A percentile compares a stretch with the other conserved stretches of the same genome.
Evolutionary conservation across 2,888 invertebrate species (phyloP).

Genomic region (Drosophila colorata): DNA sequence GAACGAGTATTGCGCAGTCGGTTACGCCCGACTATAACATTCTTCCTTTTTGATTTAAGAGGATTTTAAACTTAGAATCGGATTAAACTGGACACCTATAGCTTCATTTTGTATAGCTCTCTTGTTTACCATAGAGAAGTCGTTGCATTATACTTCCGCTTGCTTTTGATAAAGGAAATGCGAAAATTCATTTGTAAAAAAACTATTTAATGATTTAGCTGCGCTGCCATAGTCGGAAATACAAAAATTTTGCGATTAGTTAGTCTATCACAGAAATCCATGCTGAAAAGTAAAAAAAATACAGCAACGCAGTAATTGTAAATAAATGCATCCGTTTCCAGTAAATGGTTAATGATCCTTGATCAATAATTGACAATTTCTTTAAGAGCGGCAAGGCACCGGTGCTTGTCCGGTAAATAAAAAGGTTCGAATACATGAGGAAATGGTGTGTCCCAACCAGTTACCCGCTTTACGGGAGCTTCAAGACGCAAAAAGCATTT

Average conservation of each 20-base stretch:
- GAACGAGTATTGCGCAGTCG: too few species aligned
- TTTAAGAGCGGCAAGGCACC: conserved; percentile 93
- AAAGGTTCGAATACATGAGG: conserved; percentile 98
- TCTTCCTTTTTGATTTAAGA: too few species aligned
- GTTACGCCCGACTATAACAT: too few species aligned
- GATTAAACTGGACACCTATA: too few species aligned
- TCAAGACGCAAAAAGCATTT: conserved; percentile 98
- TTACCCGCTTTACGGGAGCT: conserved; percentile 94
- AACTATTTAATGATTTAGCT: conserved; percentile 26
- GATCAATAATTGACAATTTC: conserved; percentile 90
- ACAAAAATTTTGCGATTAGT: too few species aligned
- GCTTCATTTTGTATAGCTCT: too few species aligned
- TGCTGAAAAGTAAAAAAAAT: background rate
- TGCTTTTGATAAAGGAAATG: background rate
- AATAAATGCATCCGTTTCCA: conserved; percentile 81
- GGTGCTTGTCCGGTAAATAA: conserved; percentile 97
- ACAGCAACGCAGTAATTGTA: conserved; percentile 32
- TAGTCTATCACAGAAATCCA: too few species aligned
- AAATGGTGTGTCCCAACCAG: conserved; percentile 98
- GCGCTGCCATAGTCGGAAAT: background rate
- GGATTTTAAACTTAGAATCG: too few species aligned
- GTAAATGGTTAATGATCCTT: conserved; percentile 3
- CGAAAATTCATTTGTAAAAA: background rate
- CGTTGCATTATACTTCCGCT: too few species aligned
- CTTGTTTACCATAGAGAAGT: too few species aligned